phyloP scores from a whole-genome alignment of 2,113 vertebrate genomes.

The Tauraco erythrolophus region DNA sequence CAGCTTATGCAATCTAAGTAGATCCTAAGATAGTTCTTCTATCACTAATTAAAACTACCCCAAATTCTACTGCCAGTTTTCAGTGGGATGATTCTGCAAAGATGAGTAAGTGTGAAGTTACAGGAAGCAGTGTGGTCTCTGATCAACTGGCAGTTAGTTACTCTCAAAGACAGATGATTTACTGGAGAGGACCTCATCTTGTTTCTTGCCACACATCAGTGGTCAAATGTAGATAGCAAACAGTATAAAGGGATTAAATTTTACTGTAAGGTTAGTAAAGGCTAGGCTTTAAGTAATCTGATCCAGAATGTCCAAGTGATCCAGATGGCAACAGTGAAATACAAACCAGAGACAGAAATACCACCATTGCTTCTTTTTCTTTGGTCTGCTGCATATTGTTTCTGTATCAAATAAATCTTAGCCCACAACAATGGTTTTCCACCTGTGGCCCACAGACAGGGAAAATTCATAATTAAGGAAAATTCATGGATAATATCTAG shows the following conservation, averaged over 20 bases:
- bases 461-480: background rate
- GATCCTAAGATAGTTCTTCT: background rate
- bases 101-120: conserved; percentile 50
- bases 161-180: background rate
- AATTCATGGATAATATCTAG: background rate
- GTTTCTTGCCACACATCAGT: background rate
- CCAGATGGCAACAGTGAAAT: background rate
- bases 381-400: background rate
- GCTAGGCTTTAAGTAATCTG: background rate
- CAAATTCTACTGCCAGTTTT: conserved; percentile 5
- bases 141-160: conserved; percentile 14
- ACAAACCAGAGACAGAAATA: background rate
- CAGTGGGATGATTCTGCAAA: conserved; percentile 27
- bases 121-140: conserved; percentile 20
- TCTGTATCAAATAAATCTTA: background rate
- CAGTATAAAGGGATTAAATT: background rate
- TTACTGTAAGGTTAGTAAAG: background rate
- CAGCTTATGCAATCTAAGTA: background rate
- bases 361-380: background rate
- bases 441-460: background rate
- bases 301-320: background rate
- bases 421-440: background rate
- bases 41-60: background rate
- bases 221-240: background rate
- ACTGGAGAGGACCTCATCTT: background rate